Evolutionary conservation across 2,797 vertebrate genomes (phyloP), one percentile per base, ranked within the genome.

Genomic region (Gadopsis bispinosus): DNA sequence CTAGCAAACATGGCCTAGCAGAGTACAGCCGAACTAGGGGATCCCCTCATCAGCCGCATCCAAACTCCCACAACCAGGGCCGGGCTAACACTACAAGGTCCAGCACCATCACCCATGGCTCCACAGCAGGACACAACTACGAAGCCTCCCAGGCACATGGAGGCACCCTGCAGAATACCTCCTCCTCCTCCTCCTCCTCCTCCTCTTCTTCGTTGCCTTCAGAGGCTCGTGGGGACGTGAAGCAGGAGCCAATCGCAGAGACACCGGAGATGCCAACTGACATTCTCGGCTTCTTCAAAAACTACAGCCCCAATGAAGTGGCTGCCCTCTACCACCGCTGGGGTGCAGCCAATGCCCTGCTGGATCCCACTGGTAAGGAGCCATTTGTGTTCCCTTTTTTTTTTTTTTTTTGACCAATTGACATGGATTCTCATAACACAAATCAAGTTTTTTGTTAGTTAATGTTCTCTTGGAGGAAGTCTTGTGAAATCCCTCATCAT

Each of bases 291-390:
- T 95, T 97, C 88, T 96, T 98, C 60, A 97, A 97, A 92, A 97
- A 96, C 33, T 97, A 96, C 95, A 97, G 96, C 94, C 96, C 97
- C 86, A 96, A 97, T 83, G 97, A 98, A 86, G 92, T 98, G 60
- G 96, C 97, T 41, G 92, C 96, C 0, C 92, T 98, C 65, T 98
- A 97, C 94, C 97, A 97, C 87, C 96, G 96, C 93, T 98, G 97
- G 94, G 95, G 97, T 39, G 94, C 96, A 39, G 92, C 94, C 85
- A 95, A 94, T 63, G 93, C 96, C 5, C 88, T 96, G 77, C 64
- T 96, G 77, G 96, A 97, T 89, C 96, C 96, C 26, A 87, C 95
- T 93, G 97, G 97, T 97, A 96, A 91, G 87, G 20, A 62, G 10
- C 26, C 5, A 0, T 53, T 66, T 61, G 14, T 22, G 0, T 41